phyloP scores from a whole-genome alignment of 2,888 invertebrate genomes.

The Gandaritis pyraliata region DNA sequence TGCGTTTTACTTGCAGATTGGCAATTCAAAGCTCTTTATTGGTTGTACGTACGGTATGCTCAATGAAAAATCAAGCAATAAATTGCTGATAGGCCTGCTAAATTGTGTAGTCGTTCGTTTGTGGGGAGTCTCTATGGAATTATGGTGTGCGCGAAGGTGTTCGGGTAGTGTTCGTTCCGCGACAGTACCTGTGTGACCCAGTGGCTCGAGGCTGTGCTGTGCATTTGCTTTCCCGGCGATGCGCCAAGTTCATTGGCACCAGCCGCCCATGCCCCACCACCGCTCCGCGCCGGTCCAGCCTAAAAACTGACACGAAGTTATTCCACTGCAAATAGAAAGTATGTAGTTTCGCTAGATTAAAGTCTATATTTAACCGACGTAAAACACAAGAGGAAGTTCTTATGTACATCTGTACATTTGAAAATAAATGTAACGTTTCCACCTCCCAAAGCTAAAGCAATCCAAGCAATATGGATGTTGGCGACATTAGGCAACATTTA shows the following conservation, averaged over 20 bases:
- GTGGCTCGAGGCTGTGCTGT: constrained; percentile 58
- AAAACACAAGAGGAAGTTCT: background rate
- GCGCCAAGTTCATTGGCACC: constrained; percentile 79
- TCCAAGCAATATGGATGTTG: too few species aligned
- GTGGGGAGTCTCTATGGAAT: constrained; percentile 50
- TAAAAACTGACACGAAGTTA: constrained; percentile 72
- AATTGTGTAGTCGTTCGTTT: constrained; percentile 55
- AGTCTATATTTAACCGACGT: constrained; percentile 57
- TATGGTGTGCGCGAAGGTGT: constrained; percentile 57
- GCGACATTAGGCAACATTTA: too few species aligned
- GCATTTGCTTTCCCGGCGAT: constrained; percentile 74
- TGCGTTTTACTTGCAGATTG: constrained; percentile 56
- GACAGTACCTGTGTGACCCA: constrained; percentile 72
- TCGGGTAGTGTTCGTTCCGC: constrained; percentile 59
- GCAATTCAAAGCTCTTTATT: constrained; percentile 66
- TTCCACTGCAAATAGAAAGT: constrained; percentile 75
- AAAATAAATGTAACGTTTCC: too few species aligned
- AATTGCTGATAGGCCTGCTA: constrained; percentile 54
- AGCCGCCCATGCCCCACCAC: constrained; percentile 45
- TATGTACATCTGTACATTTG: background rate
- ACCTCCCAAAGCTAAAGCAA: too few species aligned
- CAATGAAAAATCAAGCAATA: constrained; percentile 62
- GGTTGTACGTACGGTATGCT: constrained; percentile 51
- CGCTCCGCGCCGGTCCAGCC: constrained; percentile 49
- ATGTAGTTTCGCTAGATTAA: constrained; percentile 64